Conservation (phyloP, 1,140 invertebrate genomes). For the Prorops nasuta region DNA sequence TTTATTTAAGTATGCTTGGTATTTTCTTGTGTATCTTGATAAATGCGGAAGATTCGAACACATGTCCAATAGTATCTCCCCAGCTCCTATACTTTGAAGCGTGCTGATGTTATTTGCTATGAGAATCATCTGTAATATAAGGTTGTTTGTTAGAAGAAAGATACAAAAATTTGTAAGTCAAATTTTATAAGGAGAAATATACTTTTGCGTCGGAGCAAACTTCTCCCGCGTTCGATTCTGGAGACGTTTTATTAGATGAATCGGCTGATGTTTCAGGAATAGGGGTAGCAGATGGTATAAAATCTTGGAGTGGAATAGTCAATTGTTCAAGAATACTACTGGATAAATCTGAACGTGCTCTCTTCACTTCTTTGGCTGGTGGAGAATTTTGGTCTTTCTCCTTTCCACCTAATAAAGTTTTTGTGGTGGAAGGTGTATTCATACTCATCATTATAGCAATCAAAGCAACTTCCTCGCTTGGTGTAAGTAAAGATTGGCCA, state of each 20-base stretch:
- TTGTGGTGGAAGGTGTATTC: conserved; percentile 62
- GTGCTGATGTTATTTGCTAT: conserved; percentile 56
- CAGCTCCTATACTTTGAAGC: conserved; percentile 73
- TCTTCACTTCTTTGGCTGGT: conserved; percentile 59
- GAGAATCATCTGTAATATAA: conserved; percentile 51
- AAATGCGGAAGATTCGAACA: conserved; percentile 75
- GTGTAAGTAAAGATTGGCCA: conserved; percentile 59
- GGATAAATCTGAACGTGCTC: conserved; percentile 63
- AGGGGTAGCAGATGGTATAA: conserved; percentile 28
- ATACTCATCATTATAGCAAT: conserved; percentile 68
- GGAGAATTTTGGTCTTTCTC: conserved; percentile 61
- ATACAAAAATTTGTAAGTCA: conserved; percentile 6
- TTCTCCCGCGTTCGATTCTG: conserved; percentile 31
- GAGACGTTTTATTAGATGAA: conserved; percentile 30
- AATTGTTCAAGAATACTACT: conserved; percentile 66
- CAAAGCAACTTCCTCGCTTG: conserved; percentile 63
- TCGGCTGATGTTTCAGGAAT: conserved; percentile 32
- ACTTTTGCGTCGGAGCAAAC: conserved; percentile 44
- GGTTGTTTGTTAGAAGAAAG: conserved; percentile 1
- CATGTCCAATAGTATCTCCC: conserved; percentile 75
- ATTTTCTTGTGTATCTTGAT: conserved; percentile 70
- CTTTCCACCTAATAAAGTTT: conserved; percentile 50
- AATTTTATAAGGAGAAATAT: conserved; percentile 3
- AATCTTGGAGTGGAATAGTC: conserved; percentile 63
- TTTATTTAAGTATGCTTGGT: conserved; percentile 68